phyloP scores from a whole-genome alignment of 2,113 vertebrate species.

The Rynchops niger region DNA sequence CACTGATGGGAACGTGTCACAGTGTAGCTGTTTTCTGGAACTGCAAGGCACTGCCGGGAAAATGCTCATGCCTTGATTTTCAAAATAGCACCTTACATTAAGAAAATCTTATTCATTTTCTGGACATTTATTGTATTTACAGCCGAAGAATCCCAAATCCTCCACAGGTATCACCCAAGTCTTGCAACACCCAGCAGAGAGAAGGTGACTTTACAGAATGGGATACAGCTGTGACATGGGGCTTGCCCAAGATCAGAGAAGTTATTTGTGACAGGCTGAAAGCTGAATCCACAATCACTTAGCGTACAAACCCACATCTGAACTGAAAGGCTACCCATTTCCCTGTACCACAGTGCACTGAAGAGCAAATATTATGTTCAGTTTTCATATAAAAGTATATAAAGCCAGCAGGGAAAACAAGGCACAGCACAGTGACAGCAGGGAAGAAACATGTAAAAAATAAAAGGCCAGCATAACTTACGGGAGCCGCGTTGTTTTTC shows the following conservation, averaged over 20 bases:
- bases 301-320: not conserved
- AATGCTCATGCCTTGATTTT: not conserved
- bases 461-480: constrained; percentile 72
- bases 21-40: not conserved
- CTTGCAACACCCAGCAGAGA: not conserved
- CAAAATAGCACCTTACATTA: not conserved
- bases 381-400: not conserved
- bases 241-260: not conserved
- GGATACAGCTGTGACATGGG: not conserved
- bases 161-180: not conserved
- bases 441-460: not conserved
- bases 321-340: not conserved
- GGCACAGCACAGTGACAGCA: not conserved
- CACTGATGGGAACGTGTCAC: not conserved
- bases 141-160: not conserved
- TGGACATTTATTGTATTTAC: not conserved
- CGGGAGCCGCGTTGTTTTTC: constrained; percentile 83
- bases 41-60: not conserved
- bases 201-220: not conserved
- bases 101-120: not conserved
- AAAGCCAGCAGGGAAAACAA: not conserved
- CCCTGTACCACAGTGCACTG: not conserved
- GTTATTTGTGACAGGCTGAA: not conserved
- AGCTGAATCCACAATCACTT: not conserved
- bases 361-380: not conserved